phyloP scores from a whole-genome alignment of 2,888 invertebrate species.

The Leptopilina myrica region DNA sequence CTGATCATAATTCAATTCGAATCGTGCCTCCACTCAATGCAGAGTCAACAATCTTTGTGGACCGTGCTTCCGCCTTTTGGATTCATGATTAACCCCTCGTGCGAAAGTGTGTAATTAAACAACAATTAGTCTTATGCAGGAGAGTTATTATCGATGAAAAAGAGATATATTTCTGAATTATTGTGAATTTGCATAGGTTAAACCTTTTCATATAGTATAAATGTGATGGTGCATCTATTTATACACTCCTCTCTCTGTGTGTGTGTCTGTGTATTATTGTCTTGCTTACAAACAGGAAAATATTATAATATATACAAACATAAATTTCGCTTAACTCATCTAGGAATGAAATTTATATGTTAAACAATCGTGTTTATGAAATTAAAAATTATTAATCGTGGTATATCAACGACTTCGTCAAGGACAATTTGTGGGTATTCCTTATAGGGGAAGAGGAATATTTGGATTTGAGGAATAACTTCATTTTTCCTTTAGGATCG shows the following conservation, averaged over 20 bases:
- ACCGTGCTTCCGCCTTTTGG: constrained; percentile 32
- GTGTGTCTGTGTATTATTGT: neutral
- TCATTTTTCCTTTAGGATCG: too few species aligned
- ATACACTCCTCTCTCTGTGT: too few species aligned
- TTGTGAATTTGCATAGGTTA: constrained; percentile 11
- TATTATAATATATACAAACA: neutral
- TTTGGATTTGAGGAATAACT: too few species aligned
- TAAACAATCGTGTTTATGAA: neutral
- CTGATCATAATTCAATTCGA: constrained; percentile 39
- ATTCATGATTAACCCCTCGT: constrained; percentile 36
- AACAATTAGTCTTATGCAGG: constrained; percentile 31
- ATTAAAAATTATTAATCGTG: too few species aligned
- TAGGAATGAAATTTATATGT: neutral
- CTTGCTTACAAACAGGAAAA: neutral
- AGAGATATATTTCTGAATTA: constrained; percentile 8
- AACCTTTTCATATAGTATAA: constrained; percentile 4
- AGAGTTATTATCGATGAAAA: constrained; percentile 28
- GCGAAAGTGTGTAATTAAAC: constrained; percentile 38
- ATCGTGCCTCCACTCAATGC: constrained; percentile 39
- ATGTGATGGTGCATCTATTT: too few species aligned
- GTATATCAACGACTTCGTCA: too few species aligned
- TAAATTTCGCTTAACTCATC: neutral
- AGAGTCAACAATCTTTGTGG: constrained; percentile 37
- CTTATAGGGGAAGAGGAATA: too few species aligned
- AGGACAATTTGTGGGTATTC: too few species aligned